phyloP scores from a whole-genome alignment of 2,113 vertebrate genomes.

The Oncorhynchus mykiss region DNA sequence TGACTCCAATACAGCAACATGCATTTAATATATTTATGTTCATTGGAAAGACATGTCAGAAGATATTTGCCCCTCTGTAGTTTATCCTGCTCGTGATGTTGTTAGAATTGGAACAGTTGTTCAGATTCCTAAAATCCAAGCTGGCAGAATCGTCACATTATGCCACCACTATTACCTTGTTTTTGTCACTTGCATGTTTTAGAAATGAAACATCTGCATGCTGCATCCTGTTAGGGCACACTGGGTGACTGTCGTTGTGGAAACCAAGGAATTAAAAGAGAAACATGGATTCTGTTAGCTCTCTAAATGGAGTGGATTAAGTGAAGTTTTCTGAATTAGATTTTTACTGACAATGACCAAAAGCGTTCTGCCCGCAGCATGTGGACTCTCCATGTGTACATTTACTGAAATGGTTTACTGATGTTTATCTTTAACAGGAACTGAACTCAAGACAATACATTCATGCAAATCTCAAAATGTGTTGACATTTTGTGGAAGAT shows the following conservation, averaged over 20 bases:
- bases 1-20: slow-evolving; percentile 35
- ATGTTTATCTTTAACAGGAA: slow-evolving; percentile 9
- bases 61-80: slow-evolving; percentile 22
- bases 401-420: slow-evolving; percentile 10
- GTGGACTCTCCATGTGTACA: slow-evolving; percentile 33
- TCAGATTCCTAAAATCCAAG: slow-evolving; percentile 19
- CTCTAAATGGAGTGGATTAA: slow-evolving; percentile 37
- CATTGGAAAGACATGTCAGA: slow-evolving; percentile 44
- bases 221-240: slow-evolving; percentile 57
- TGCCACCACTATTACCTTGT: slow-evolving; percentile 30
- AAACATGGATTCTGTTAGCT: slow-evolving; percentile 49
- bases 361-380: slow-evolving; percentile 43
- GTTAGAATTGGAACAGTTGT: slow-evolving; percentile 34
- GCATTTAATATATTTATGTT: slow-evolving; percentile 54
- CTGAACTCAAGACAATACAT: slow-evolving; percentile 32
- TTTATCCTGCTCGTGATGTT: slow-evolving; percentile 32
- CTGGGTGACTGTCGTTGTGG: slow-evolving; percentile 50
- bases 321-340: slow-evolving; percentile 47
- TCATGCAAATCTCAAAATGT: slow-evolving; percentile 44
- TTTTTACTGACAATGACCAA: slow-evolving; percentile 62
- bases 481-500: slow-evolving; percentile 54
- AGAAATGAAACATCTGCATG: slow-evolving; percentile 64
- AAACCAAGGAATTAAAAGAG: slow-evolving; percentile 47
- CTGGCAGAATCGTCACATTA: slow-evolving; percentile 28
- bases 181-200: slow-evolving; percentile 56